Conservation (phyloP, 2,113 vertebrate genomes). For the Vulpes ferrilata region DNA sequence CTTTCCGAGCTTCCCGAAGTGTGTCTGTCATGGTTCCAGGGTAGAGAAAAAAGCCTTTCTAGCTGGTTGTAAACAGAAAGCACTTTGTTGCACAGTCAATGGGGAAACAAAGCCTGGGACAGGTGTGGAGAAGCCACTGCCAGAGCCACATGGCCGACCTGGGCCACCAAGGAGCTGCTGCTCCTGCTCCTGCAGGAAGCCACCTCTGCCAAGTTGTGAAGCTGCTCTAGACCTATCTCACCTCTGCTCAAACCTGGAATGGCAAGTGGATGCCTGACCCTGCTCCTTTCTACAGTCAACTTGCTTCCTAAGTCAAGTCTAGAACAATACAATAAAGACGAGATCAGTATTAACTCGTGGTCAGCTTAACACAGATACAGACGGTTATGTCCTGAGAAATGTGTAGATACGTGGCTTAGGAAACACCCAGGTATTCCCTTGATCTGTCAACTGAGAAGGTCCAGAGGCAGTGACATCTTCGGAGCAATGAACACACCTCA, state of each 20-base stretch:
- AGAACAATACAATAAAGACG: background rate
- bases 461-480: background rate
- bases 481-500: background rate
- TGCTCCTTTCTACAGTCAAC: background rate
- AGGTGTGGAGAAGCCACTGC: background rate
- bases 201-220: background rate
- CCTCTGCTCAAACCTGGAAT: background rate
- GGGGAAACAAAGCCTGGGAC: background rate
- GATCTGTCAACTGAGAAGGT: background rate
- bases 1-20: background rate
- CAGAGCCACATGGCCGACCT: background rate
- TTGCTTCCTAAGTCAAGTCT: background rate
- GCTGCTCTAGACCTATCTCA: background rate
- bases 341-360: background rate
- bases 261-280: background rate
- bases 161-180: background rate
- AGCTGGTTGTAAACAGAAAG: background rate
- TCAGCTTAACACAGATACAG: background rate
- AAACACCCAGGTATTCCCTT: background rate
- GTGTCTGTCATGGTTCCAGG: background rate
- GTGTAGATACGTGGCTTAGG: background rate
- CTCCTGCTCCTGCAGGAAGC: background rate
- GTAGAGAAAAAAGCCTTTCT: slow-evolving; percentile 14
- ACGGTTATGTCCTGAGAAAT: background rate
- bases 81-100: background rate